These are phyloP conservation scores for Ophion slaviceki DNA, from an alignment of 2,888 invertebrate species.

Conservation along the genomic window DNA sequence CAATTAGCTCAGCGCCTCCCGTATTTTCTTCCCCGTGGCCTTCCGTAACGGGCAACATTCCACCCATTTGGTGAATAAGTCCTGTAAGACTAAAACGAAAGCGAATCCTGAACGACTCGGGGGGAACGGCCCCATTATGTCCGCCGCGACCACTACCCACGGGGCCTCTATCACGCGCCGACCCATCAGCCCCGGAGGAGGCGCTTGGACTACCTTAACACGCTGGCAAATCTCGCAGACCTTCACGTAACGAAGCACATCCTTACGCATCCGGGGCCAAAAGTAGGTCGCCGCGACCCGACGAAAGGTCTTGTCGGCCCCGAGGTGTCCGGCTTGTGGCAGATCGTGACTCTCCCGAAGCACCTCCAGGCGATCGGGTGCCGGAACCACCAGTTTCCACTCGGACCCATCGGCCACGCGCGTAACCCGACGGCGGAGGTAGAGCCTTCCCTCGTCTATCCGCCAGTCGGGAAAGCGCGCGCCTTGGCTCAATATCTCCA, in stretches of 20 bases:
- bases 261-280: not conserved
- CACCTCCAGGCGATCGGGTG: too few species aligned
- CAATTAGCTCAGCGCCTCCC: conserved; percentile 36
- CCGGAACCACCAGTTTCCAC: conserved; percentile 29
- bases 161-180: conserved; percentile 48
- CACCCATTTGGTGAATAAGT: conserved; percentile 60
- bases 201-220: not conserved
- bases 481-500: too few species aligned
- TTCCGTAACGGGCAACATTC: conserved; percentile 61
- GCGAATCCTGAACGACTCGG: conserved; percentile 54
- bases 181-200: conserved; percentile 21
- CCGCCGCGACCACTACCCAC: conserved; percentile 66
- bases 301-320: conserved; percentile 13
- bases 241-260: not conserved
- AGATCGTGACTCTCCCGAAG: not conserved
- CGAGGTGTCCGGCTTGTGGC: conserved; percentile 24
- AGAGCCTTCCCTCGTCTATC: not conserved
- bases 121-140: conserved; percentile 72
- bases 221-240: conserved; percentile 30
- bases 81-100: conserved; percentile 55
- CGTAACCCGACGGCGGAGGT: not conserved
- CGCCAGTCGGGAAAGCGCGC: conserved; percentile 23
- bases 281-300: not conserved
- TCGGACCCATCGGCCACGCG: not conserved
- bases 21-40: conserved; percentile 57